phyloP scores from a whole-genome alignment of 1,140 invertebrate genomes.

The Drosophila takahashii region DNA sequence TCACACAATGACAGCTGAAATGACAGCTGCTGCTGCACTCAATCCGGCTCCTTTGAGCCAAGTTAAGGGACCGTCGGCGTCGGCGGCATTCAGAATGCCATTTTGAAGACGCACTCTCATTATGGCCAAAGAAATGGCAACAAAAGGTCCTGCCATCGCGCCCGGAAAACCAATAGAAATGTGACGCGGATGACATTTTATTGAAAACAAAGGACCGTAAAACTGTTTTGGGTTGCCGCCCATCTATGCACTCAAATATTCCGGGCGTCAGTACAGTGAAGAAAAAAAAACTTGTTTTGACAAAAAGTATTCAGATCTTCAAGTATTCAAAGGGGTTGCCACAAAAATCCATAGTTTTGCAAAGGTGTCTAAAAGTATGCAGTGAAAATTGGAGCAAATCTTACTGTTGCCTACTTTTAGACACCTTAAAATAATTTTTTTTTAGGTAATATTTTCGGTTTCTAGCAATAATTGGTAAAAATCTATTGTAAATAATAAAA shows the following conservation, averaged over 20 bases:
- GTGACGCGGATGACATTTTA: conserved; percentile 47
- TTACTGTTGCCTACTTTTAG: too few species aligned
- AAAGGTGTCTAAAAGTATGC: too few species aligned
- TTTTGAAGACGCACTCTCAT: conserved; percentile 52
- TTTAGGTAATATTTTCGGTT: too few species aligned
- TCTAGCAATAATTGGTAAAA: too few species aligned
- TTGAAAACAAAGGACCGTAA: conserved; percentile 41
- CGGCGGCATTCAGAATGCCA: conserved; percentile 31
- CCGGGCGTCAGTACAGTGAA: background rate
- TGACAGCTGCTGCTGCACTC: conserved; percentile 56
- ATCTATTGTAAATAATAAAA: too few species aligned
- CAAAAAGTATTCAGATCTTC: too few species aligned
- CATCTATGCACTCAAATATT: conserved; percentile 7
- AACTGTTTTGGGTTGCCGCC: conserved; percentile 28
- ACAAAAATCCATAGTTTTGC: too few species aligned
- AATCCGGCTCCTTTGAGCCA: conserved; percentile 45
- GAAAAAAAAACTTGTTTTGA: background rate
- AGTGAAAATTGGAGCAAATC: too few species aligned
- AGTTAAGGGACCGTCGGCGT: conserved; percentile 18
- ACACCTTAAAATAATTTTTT: too few species aligned
- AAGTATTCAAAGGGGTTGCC: too few species aligned
- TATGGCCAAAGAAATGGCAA: conserved; percentile 53
- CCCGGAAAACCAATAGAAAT: conserved; percentile 35
- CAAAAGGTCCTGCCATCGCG: conserved; percentile 45
- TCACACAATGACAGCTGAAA: conserved; percentile 67